A percentile compares a stretch with the other conserved stretches of the same genome.
These are phyloP conservation scores for Rhopalosiphum nymphaeae DNA, from an alignment of 2,888 invertebrate species.

Conservation along the genomic window DNA sequence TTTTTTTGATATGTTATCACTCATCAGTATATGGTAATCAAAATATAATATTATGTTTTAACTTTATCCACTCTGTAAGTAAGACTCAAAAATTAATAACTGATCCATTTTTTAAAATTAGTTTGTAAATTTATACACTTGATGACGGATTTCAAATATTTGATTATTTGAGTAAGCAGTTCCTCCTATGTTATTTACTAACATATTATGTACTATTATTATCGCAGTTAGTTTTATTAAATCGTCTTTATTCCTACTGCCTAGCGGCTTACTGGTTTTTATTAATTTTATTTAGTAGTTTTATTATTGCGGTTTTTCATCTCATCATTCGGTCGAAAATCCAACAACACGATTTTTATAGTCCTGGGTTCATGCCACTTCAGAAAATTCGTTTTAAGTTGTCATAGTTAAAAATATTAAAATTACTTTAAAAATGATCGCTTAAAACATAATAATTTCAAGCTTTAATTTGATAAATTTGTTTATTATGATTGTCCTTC, in stretches of 20 bases:
- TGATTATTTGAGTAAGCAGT: neutral
- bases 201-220: neutral
- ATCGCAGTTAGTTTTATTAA: neutral
- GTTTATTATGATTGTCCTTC: constrained; percentile 4
- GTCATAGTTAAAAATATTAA: neutral
- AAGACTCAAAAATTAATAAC: neutral
- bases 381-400: neutral
- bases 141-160: neutral
- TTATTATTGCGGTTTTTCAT: neutral
- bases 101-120: neutral
- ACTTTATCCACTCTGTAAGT: neutral
- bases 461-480: neutral
- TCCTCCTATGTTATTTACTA: neutral
- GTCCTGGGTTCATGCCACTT: neutral
- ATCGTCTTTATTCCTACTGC: neutral
- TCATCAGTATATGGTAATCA: too few relatives aligned
- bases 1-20: neutral
- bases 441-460: neutral
- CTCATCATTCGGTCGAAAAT: neutral
- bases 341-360: neutral
- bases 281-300: neutral
- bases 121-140: neutral
- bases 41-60: too few relatives aligned
- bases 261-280: neutral
- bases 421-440: neutral